phyloP scores from a whole-genome alignment of 2,888 invertebrate species.

The Tinea pellionella region DNA sequence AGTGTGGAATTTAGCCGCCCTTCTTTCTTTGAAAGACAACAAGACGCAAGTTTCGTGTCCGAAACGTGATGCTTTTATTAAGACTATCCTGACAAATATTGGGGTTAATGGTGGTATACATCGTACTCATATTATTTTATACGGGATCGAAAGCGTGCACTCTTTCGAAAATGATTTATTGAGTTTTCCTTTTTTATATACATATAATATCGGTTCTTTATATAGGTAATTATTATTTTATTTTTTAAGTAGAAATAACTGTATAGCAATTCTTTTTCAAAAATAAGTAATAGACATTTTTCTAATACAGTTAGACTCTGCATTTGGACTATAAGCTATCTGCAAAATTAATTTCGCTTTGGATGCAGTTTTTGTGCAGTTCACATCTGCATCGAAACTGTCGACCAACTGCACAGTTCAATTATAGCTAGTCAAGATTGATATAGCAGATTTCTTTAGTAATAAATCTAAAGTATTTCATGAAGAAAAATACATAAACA shows the following conservation, averaged over 20 bases:
- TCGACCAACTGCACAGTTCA: no score
- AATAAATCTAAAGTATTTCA: no score
- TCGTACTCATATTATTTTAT: background rate
- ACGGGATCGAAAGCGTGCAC: background rate
- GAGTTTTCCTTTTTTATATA: background rate
- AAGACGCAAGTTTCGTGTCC: background rate
- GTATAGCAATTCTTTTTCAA: no score
- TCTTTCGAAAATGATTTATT: background rate
- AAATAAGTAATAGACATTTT: no score
- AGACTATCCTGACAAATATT: background rate
- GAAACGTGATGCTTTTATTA: slow-evolving; percentile 5
- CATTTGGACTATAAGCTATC: no score
- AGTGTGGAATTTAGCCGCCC: background rate
- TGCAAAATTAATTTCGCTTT: no score
- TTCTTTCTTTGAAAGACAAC: background rate
- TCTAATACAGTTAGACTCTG: no score
- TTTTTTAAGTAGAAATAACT: no score
- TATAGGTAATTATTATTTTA: background rate
- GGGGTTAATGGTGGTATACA: slow-evolving; percentile 2
- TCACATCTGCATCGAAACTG: no score
- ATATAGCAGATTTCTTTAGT: no score
- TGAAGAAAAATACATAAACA: background rate
- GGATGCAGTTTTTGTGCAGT: no score
- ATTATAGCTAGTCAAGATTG: no score
- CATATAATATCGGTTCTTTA: background rate